phyloP scores from a whole-genome alignment of 1,140 invertebrate genomes.

The Eriocheir sinensis region DNA sequence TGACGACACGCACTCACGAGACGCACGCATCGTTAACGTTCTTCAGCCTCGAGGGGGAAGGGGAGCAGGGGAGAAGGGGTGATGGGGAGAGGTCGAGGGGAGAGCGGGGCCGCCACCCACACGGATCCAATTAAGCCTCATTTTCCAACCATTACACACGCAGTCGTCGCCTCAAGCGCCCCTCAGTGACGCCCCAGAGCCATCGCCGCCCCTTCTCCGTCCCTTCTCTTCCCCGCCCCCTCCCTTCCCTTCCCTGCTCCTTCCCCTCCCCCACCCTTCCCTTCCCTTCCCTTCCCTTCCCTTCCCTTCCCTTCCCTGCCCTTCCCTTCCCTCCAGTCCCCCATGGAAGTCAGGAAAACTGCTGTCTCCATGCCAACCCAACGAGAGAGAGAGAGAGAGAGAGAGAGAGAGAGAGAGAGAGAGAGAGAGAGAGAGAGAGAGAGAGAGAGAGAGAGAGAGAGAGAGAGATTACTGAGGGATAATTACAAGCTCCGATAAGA shows the following conservation, averaged over 20 bases:
- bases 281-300: neutral
- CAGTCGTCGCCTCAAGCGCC: neutral
- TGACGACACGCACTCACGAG: too few relatives aligned
- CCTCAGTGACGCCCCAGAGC: constrained; percentile 12
- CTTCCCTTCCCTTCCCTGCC: constrained; percentile 14
- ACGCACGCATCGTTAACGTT: neutral
- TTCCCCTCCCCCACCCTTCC: neutral
- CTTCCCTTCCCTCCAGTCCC: too few relatives aligned
- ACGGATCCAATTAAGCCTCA: neutral
- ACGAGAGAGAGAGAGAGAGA: too few relatives aligned
- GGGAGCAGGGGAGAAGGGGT: neutral
- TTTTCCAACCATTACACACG: constrained; percentile 17
- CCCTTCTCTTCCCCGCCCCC: neutral
- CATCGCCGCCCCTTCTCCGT: neutral
- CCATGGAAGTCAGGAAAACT: too few relatives aligned
- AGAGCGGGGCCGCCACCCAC: neutral
- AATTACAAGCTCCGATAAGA: too few relatives aligned
- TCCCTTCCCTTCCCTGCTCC: neutral
- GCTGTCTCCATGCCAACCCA: too few relatives aligned
- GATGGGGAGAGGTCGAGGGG: neutral
- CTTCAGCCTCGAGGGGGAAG: neutral
- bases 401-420: too few relatives aligned
- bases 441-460: too few relatives aligned
- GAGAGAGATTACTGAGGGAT: too few relatives aligned
- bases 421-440: too few relatives aligned